Evolutionary conservation across 2,113 vertebrate species (phyloP).

Genomic region (Leptosomus discolor): DNA sequence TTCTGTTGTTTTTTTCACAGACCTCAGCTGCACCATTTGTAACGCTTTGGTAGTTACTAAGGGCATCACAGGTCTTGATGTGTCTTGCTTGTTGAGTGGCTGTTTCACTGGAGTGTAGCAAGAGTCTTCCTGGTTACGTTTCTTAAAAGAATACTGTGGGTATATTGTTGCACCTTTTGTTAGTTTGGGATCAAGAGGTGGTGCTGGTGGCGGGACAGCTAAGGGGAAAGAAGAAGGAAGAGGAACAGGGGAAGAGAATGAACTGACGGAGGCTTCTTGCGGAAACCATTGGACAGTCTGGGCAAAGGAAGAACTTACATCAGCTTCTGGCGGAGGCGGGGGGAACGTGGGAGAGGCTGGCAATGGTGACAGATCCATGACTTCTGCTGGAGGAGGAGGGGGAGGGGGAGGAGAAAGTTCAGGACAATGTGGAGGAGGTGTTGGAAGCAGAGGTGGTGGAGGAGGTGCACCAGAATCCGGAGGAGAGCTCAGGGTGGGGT

Average conservation of each 20-base stretch:
- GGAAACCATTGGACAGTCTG: slow-evolving; percentile 61
- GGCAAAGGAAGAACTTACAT: slow-evolving; percentile 61
- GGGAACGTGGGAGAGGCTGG: slow-evolving; percentile 67
- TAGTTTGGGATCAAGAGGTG: slow-evolving; percentile 73
- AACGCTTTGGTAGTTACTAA: slow-evolving; percentile 87
- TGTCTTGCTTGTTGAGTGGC: slow-evolving; percentile 56
- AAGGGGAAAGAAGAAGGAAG: slow-evolving; percentile 16
- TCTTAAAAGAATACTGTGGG: slow-evolving; percentile 51
- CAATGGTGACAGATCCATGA: slow-evolving; percentile 3
- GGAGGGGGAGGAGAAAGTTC: slow-evolving; percentile 64
- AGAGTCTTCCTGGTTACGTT: background rate
- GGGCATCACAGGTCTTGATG: slow-evolving; percentile 73
- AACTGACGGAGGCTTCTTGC: slow-evolving; percentile 16
- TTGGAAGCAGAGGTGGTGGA: slow-evolving; percentile 25
- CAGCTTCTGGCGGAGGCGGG: slow-evolving; percentile 81
- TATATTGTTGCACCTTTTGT: slow-evolving; percentile 66
- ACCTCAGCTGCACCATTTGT: slow-evolving; percentile 89
- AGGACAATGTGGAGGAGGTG: background rate
- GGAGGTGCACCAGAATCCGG: slow-evolving; percentile 57
- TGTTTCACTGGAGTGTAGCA: slow-evolving; percentile 32
- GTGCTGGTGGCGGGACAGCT: slow-evolving; percentile 62
- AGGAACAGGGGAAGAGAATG: slow-evolving; percentile 47
- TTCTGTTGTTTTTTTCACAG: slow-evolving; percentile 75
- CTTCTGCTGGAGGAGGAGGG: slow-evolving; percentile 65
- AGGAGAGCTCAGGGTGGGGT: slow-evolving; percentile 30